A percentile compares a stretch with the other conserved stretches of the same genome.
phyloP scores from a whole-genome alignment of 1,140 invertebrate genomes.

The Hypsibius dujardini region DNA sequence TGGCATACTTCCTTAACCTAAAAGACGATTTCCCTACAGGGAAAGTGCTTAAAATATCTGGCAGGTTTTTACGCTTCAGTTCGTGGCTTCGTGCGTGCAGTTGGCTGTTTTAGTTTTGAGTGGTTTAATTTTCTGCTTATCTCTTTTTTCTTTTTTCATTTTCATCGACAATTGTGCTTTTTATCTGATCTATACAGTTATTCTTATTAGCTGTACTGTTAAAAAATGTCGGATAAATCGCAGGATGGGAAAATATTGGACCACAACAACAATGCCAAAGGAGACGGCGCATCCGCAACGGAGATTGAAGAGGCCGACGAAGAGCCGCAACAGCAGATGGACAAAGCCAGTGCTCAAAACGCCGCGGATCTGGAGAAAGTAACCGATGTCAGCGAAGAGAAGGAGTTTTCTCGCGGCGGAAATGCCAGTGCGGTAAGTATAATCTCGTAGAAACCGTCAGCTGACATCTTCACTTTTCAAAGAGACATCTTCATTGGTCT shows the following conservation, averaged over 20 bases:
- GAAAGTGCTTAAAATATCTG: too few relatives aligned
- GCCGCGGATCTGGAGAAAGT: conserved; percentile 13
- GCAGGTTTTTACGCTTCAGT: too few relatives aligned
- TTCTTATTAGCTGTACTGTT: too few relatives aligned
- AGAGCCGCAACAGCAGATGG: conserved; percentile 22
- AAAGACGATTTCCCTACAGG: too few relatives aligned
- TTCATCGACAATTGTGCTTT: neutral
- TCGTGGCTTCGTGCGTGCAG: too few relatives aligned
- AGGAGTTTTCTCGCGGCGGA: conserved; percentile 7
- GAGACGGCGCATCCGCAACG: neutral
- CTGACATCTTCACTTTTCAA: conserved; percentile 17
- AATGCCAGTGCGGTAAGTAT: conserved; percentile 12
- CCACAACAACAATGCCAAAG: neutral
- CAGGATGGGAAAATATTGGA: too few relatives aligned
- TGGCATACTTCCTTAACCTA: too few relatives aligned
- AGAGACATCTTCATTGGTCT: conserved; percentile 6
- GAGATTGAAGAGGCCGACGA: conserved; percentile 21
- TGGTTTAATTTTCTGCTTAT: too few relatives aligned
- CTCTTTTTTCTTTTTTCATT: too few relatives aligned
- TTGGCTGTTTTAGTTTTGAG: too few relatives aligned
- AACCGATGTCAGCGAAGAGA: conserved; percentile 4
- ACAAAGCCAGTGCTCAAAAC: conserved; percentile 19
- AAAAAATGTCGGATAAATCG: too few relatives aligned
- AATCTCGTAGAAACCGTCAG: conserved; percentile 19
- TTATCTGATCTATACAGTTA: neutral